These are phyloP conservation scores for Macquaria ambigua DNA, from an alignment of 2,113 vertebrate species.

Conservation along the genomic window DNA sequence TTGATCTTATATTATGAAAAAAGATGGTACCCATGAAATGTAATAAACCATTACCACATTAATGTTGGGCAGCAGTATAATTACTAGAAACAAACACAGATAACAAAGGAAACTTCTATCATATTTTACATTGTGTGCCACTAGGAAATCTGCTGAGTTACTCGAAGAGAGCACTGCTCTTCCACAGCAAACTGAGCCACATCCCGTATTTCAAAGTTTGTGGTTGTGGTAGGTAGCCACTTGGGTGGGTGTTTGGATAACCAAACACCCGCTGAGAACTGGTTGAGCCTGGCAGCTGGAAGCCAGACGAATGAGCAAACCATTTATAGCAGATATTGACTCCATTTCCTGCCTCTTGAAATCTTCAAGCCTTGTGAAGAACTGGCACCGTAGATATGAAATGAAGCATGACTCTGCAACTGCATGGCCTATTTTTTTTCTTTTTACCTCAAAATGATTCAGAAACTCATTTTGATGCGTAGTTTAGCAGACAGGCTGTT, in stretches of 20 bases:
- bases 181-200: constrained; percentile 23
- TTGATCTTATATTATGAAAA: neutral
- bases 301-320: constrained; percentile 16
- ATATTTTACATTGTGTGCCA: neutral
- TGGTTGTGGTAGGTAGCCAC: constrained; percentile 4
- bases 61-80: neutral
- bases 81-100: neutral
- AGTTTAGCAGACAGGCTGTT: neutral
- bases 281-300: constrained; percentile 21
- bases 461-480: neutral
- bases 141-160: neutral
- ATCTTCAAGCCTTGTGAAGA: constrained; percentile 12
- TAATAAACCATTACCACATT: neutral
- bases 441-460: neutral
- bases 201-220: constrained; percentile 1
- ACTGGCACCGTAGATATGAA: constrained; percentile 5
- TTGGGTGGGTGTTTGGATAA: constrained; percentile 9
- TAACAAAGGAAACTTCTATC: neutral
- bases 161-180: neutral
- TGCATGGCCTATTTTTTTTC: neutral
- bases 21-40: neutral
- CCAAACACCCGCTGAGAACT: constrained; percentile 21
- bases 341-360: constrained; percentile 34
- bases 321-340: constrained; percentile 18
- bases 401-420: neutral